Conservation (phyloP, 2,888 invertebrate genomes). For the Cryptocephalus moraei region DNA sequence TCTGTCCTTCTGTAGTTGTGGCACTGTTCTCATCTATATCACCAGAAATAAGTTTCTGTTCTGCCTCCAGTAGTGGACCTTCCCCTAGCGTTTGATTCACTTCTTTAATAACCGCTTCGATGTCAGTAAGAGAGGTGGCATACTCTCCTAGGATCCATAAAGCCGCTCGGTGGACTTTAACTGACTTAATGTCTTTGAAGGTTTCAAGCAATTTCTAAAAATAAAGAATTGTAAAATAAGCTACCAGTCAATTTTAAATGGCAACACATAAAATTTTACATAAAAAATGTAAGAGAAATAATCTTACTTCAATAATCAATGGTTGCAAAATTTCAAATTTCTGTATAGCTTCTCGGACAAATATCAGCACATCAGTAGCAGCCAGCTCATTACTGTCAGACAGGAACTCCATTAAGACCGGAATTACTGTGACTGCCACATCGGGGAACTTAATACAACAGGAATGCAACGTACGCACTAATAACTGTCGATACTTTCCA, state of each 20-base stretch:
- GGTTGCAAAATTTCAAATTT: constrained; percentile 74
- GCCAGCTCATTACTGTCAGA: constrained; percentile 83
- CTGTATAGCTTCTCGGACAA: constrained; percentile 93
- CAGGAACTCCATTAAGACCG: constrained; percentile 88
- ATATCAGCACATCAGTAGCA: constrained; percentile 87
- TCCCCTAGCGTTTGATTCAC: constrained; percentile 58
- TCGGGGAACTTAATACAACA: constrained; percentile 95
- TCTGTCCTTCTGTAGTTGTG: constrained; percentile 15
- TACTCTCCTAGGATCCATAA: constrained; percentile 98
- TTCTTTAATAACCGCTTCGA: constrained; percentile 67
- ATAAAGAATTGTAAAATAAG: constrained; percentile 2
- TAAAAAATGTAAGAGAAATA: background rate
- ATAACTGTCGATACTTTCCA: constrained; percentile 87
- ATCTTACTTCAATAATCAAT: constrained; percentile 65
- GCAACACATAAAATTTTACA: too few relatives aligned
- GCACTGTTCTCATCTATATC: constrained; percentile 46
- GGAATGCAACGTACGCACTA: constrained; percentile 89
- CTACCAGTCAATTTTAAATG: too few relatives aligned
- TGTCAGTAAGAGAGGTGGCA: constrained; percentile 67
- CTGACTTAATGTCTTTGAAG: constrained; percentile 79
- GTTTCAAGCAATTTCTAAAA: constrained; percentile 61
- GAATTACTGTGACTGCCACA: constrained; percentile 87
- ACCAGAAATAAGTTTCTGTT: constrained; percentile 63
- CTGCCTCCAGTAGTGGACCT: constrained; percentile 52
- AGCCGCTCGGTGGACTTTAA: constrained; percentile 85